Conservation (phyloP, 2,113 vertebrate species). For the Eupsittula cactorum region DNA sequence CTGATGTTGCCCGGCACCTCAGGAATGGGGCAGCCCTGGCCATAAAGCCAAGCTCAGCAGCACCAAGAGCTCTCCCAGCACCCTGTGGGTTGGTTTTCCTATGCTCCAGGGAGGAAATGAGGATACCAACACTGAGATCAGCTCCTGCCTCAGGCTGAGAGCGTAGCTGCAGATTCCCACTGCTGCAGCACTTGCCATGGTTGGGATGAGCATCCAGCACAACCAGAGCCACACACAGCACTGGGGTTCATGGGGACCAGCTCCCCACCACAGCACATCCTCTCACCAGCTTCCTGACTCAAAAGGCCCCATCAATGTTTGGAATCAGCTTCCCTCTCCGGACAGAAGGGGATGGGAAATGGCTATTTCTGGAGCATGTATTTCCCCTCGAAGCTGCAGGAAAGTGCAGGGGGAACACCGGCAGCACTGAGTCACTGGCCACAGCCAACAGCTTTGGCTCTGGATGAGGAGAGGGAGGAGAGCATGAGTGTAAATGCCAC, state of each 20-base stretch:
- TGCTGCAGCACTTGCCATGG: accelerated
- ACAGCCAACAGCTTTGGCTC: neutral
- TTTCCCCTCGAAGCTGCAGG: neutral
- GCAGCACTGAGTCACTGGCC: neutral
- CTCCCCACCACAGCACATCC: neutral
- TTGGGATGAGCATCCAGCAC: accelerated
- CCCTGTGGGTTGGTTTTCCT: neutral
- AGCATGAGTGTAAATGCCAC: accelerated
- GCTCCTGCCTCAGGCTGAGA: neutral
- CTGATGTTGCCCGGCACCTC: neutral
- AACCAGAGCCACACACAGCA: accelerated
- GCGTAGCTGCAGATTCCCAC: neutral
- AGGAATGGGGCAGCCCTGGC: neutral
- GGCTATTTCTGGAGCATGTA: neutral
- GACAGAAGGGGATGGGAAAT: accelerated
- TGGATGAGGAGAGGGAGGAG: neutral
- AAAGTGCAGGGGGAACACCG: neutral
- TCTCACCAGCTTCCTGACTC: neutral
- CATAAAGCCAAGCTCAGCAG: neutral
- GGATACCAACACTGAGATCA: neutral
- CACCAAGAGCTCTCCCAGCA: neutral
- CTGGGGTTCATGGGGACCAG: accelerated
- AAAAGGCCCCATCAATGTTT: accelerated
- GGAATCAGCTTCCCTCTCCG: accelerated
- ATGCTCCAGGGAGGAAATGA: neutral